Evolutionary conservation across 2,888 invertebrate genomes (phyloP), one percentile per base, ranked within the genome.

Genomic region (Stenoptilia bipunctidactyla): DNA sequence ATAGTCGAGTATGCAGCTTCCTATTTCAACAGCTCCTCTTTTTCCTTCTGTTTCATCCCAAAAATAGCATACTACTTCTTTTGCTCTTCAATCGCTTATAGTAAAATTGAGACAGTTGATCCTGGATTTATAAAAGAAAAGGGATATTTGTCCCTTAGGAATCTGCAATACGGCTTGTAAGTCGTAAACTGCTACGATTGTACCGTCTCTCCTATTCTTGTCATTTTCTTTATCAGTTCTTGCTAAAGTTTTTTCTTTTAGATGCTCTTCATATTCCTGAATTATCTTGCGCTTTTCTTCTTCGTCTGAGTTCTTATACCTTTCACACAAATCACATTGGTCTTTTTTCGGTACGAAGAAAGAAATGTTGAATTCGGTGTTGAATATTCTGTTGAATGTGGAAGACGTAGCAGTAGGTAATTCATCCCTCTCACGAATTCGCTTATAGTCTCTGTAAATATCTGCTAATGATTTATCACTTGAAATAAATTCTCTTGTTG

Each of bases 31-130:
- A 9, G 47, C 46, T 5, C 50, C 50, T 1, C 49, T 34, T 27
- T 48, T 52, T 33, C 40, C 52, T 15, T 52, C 43, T 2, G 37
- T 36, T 35, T 52, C 51, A 13, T 45, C 37, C 50, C 51, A 50
- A 42, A 54, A 50, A 40, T 34, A 51, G 25, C 46, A 52, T 3
- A 37, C 27, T 2, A 48, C 46, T 36, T 44, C 40, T 33, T 45
- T 41, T 14, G 40, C 36, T 4, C 40, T 34, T 15, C 46, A 41
- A n/a, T 43, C 45, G 15, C 46, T 41, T 12, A 44, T 27, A 13
- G 45, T 47, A 30, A 47, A 47, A 34, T 48, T 48, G 5, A 38
- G 12, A 33, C 40, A 49, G 15, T 49, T 50, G 1, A 49, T 27
- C 41, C 40, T 49, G 10, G 40, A 42, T 40, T 47, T 49, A 39